Percentiles rank a stretch among this genome's conserved stretches.
Evolutionary conservation across 2,797 vertebrate genomes (phyloP).

Genomic region (Neostethus bicornis): DNA sequence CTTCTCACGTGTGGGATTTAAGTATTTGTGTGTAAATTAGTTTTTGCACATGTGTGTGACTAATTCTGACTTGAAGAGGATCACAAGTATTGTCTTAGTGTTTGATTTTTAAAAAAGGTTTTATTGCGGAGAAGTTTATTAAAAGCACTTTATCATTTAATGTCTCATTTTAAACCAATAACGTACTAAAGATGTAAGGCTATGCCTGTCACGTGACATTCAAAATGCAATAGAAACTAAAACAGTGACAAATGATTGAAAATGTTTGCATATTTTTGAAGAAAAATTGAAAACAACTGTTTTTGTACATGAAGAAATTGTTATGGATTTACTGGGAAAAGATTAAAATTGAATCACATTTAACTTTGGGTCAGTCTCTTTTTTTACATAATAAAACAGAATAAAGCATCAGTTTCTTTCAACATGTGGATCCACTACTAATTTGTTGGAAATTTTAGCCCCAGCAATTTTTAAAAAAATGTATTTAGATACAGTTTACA

Average conservation of each 20-base stretch:
- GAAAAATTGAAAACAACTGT: constrained; percentile 72
- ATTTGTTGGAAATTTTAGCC: too few relatives aligned
- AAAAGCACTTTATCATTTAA: constrained; percentile 81
- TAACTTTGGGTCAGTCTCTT: background rate
- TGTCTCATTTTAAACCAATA: constrained; percentile 64
- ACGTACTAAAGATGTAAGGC: constrained; percentile 47
- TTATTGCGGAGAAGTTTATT: constrained; percentile 15
- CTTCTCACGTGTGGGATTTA: constrained; percentile 27
- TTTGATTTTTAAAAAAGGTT: constrained; percentile 52
- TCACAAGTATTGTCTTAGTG: constrained; percentile 32
- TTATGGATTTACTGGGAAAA: constrained; percentile 26
- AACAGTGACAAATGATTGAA: constrained; percentile 66
- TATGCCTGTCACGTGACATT: constrained; percentile 67
- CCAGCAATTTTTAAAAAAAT: too few relatives aligned
- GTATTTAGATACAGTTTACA: too few relatives aligned
- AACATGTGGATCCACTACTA: too few relatives aligned
- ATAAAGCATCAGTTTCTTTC: too few relatives aligned
- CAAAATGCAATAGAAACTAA: constrained; percentile 74
- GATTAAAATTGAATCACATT: background rate
- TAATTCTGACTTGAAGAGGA: constrained; percentile 36
- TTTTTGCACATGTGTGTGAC: constrained; percentile 30
- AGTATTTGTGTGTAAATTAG: constrained; percentile 40
- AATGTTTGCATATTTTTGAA: constrained; percentile 58
- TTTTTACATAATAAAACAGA: too few relatives aligned
- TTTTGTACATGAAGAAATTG: constrained; percentile 58